Base-by-base conservation (phyloP, 2,888 invertebrate genomes). In the Tenthredo scrophulariae region DNA sequence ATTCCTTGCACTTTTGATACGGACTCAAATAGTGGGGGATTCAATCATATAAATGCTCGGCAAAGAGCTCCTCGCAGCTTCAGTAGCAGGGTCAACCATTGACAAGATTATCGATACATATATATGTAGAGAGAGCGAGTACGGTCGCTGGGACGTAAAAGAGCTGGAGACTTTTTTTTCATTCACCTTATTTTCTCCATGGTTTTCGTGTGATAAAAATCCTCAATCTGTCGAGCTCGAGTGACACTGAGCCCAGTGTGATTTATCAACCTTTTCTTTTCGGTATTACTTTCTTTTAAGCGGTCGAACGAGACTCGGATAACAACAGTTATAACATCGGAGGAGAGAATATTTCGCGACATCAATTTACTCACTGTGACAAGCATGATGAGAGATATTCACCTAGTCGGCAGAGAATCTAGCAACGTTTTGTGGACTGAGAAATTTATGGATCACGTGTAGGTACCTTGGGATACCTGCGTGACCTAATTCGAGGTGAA, bases 41-140 rank as follows among this genome's bases (percentile, higher is more conserved):
- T 67, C 67, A 83, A 67, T 83, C 70, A 26, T 83, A 83, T 83
- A 83, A 83, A 83, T 83, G 83, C 83, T 80, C 80, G 22, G 58
- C 37, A 37, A 29, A 62, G 62, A 62, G 62, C 26, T 62, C 80
- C 22, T 22, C 37, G 62, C 22, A 62, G 80, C 80, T 80, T 80
- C 22, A 80, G 58, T 80, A 22, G 37, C 13, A 37, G 80, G 40
- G 58, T 40, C 62, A 54, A 46, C 50, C 80, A 80, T 40, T 80
- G 80, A 80, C 33, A 40, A 80, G 33, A 62, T 80, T 80, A 40
- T 29, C 26, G 26, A 62, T 62, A 18, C 33, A 33, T 40, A 77
- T 10, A 29, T 13, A 77, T 33, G 33, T 22, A 26, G 9, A 62
- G 62, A 22, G 7, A 33, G 72, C n/a, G 33, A 13, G 46, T 75